Conservation (phyloP, 2,888 invertebrate genomes). For the Pseudolycoriella hygida region DNA sequence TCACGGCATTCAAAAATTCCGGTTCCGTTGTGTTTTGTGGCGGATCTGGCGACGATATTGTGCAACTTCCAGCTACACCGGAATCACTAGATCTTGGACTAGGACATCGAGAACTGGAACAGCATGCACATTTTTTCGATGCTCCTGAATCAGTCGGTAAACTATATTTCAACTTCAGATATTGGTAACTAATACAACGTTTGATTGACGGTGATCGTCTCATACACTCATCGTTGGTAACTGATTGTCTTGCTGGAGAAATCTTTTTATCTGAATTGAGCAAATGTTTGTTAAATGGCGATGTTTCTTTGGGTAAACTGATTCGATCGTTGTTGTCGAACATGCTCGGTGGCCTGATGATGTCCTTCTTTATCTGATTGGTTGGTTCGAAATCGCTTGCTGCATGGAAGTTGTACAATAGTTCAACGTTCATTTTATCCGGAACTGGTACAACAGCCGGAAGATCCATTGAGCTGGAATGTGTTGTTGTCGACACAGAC, state of each 20-base stretch:
- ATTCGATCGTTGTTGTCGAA: slow-evolving; percentile 32
- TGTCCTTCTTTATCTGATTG: slow-evolving; percentile 14
- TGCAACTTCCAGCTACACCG: slow-evolving; percentile 70
- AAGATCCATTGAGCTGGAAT: slow-evolving; percentile 38
- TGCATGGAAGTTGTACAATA: slow-evolving; percentile 32
- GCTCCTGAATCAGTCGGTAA: background rate
- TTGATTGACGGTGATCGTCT: slow-evolving; percentile 17
- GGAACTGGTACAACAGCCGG: slow-evolving; percentile 33
- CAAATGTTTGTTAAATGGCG: slow-evolving; percentile 33
- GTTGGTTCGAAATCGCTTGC: background rate
- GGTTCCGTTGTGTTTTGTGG: slow-evolving; percentile 11
- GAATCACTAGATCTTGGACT: slow-evolving; percentile 60
- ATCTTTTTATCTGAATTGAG: slow-evolving; percentile 42
- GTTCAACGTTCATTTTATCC: slow-evolving; percentile 33
- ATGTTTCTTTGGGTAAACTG: slow-evolving; percentile 18
- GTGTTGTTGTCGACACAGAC: slow-evolving; percentile 26
- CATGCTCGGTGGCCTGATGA: slow-evolving; percentile 39
- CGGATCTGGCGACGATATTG: slow-evolving; percentile 53
- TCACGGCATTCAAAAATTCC: background rate
- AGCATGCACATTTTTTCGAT: slow-evolving; percentile 34
- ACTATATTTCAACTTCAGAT: slow-evolving; percentile 18
- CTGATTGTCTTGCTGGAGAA: slow-evolving; percentile 18
- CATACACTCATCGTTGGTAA: slow-evolving; percentile 2
- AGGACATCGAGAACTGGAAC: slow-evolving; percentile 41
- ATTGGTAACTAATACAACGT: slow-evolving; percentile 34